Conservation (phyloP, 1,140 invertebrate species). For the Panulirus ornatus region DNA sequence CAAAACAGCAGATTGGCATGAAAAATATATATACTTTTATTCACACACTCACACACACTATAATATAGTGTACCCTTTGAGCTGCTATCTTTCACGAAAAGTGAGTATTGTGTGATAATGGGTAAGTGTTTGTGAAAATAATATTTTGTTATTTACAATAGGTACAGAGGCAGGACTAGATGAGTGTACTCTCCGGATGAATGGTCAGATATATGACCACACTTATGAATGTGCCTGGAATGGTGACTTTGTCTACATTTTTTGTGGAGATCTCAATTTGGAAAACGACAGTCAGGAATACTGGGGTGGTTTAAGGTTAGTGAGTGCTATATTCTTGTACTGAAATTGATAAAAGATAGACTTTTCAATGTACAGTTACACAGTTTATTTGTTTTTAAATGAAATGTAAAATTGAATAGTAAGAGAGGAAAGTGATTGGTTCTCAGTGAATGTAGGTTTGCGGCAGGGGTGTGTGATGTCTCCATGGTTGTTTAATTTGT, state of each 20-base stretch:
- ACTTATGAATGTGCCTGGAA: constrained; percentile 92
- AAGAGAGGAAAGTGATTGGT: no score
- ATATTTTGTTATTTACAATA: constrained; percentile 73
- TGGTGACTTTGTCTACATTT: constrained; percentile 92
- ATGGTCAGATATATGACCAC: constrained; percentile 92
- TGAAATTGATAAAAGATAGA: no score
- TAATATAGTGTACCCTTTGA: not conserved
- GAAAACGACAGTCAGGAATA: constrained; percentile 84
- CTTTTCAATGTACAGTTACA: no score
- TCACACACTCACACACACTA: no score
- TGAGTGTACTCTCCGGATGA: constrained; percentile 92
- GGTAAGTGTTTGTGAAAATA: not conserved
- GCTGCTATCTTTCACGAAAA: not conserved
- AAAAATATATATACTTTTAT: no score
- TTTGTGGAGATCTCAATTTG: constrained; percentile 90
- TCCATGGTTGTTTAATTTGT: no score
- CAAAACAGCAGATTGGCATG: no score
- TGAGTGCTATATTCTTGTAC: no score
- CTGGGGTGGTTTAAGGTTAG: constrained; percentile 97
- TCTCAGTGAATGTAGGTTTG: no score
- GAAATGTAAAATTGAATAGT: no score
- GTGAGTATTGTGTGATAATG: not conserved
- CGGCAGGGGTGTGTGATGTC: no score
- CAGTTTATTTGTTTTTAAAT: no score
- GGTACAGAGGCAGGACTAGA: constrained; percentile 91